phyloP scores from a whole-genome alignment of 2,797 vertebrate species.

The Crypturellus tataupa region DNA sequence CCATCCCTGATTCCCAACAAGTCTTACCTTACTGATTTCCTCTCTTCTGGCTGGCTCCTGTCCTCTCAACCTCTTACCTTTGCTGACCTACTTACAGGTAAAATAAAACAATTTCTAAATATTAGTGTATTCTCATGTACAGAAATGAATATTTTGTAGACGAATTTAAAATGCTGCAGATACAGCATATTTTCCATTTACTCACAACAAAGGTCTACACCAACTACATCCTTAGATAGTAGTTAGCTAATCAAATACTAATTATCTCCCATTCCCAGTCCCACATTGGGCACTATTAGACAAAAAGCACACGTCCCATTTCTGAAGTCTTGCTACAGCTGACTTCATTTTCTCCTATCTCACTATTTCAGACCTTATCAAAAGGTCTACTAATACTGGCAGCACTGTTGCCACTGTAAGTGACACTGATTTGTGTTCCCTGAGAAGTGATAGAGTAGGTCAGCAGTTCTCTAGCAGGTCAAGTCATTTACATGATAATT shows the following conservation, averaged over 20 bases:
- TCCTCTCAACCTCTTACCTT: neutral
- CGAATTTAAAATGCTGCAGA: neutral
- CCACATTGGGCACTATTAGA: neutral
- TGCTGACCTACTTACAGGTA: neutral
- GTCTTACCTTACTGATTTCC: neutral
- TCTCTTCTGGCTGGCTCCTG: neutral
- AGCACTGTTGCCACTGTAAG: neutral
- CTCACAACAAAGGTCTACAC: neutral
- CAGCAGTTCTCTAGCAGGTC: neutral
- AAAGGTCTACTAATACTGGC: neutral
- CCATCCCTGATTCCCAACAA: fast-evolving
- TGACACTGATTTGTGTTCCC: neutral
- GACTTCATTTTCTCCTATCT: neutral
- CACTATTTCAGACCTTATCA: neutral
- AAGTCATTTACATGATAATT: neutral
- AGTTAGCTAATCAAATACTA: neutral
- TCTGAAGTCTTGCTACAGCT: neutral
- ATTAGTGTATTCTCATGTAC: neutral
- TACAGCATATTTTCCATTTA: fast-evolving
- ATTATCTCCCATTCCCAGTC: fast-evolving
- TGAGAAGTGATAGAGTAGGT: neutral
- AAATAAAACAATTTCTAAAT: neutral
- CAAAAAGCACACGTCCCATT: neutral
- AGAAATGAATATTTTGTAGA: neutral
- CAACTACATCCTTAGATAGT: neutral